phyloP scores from a whole-genome alignment of 2,888 invertebrate species.

The Scaptomyza caliginosa region DNA sequence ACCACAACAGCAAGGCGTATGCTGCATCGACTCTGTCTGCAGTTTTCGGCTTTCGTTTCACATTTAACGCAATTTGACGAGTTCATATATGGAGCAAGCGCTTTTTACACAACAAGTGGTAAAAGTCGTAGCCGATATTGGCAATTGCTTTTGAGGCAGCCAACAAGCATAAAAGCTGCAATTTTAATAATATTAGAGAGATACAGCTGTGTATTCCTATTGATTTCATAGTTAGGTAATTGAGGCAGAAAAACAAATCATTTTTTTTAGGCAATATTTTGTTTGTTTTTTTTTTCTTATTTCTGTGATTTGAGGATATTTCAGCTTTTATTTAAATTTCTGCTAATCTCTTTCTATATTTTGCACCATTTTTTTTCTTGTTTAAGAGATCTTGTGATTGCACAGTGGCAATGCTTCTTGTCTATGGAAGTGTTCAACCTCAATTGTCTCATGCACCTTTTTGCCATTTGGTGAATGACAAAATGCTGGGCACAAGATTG shows the following conservation, averaged over 20 bases:
- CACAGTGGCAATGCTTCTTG: background rate
- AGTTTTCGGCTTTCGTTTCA: conserved; percentile 1
- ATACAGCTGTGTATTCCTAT: too few species aligned
- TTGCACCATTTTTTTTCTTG: too few species aligned
- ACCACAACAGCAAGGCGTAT: background rate
- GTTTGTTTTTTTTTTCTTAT: too few species aligned
- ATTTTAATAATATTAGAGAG: background rate
- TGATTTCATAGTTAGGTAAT: too few species aligned
- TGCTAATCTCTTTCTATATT: too few species aligned
- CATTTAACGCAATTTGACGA: background rate
- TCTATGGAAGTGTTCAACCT: conserved; percentile 11
- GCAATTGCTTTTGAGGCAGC: background rate
- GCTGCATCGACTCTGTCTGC: background rate
- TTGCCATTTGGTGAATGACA: background rate
- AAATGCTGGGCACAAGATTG: background rate
- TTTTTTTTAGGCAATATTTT: too few species aligned
- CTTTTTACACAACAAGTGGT: background rate
- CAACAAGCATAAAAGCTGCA: too few species aligned
- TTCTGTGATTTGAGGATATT: too few species aligned
- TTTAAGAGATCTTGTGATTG: too few species aligned
- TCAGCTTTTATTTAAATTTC: too few species aligned
- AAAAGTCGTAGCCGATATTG: background rate
- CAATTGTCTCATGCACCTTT: conserved; percentile 12
- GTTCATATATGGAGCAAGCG: background rate
- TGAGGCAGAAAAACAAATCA: too few species aligned